Conservation (phyloP, 2,113 vertebrate genomes). For the Cololabis saira region DNA sequence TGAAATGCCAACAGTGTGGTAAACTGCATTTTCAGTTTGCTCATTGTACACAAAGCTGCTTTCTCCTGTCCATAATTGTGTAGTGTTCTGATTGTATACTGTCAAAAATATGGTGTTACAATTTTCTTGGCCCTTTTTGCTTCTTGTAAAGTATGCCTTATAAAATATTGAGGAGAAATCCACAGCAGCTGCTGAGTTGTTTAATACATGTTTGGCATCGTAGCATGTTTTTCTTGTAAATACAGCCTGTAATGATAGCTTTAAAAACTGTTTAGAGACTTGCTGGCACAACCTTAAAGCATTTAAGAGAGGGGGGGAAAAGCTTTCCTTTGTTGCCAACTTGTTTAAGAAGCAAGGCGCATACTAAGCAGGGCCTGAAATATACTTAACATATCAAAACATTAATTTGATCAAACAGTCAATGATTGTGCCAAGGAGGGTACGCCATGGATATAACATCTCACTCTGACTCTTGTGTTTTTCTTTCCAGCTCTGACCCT, state of each 20-base stretch:
- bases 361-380: conserved; percentile 56
- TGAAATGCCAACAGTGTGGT: conserved; percentile 20
- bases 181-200: conserved; percentile 46
- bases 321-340: conserved; percentile 64
- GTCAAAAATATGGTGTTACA: conserved; percentile 33
- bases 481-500: conserved; percentile 34
- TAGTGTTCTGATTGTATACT: conserved; percentile 21
- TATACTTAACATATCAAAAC: conserved; percentile 60
- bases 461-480: conserved; percentile 19
- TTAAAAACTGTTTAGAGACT: conserved; percentile 67
- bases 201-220: conserved; percentile 47
- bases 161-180: conserved; percentile 59
- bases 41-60: conserved; percentile 14
- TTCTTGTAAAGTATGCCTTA: conserved; percentile 48
- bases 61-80: conserved; percentile 23
- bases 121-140: conserved; percentile 23
- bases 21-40: conserved; percentile 13
- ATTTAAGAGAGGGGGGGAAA: conserved; percentile 23
- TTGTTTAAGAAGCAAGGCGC: conserved; percentile 63
- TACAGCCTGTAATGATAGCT: conserved; percentile 67
- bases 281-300: conserved; percentile 64
- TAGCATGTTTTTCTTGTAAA: conserved; percentile 65
- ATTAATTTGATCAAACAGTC: conserved; percentile 56
- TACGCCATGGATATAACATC: conserved; percentile 33
- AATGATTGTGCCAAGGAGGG: conserved; percentile 43